A percentile compares a stretch with the other conserved stretches of the same genome.
Evolutionary conservation across 2,797 vertebrate genomes (phyloP).

Genomic region (Scleropages formosus): DNA sequence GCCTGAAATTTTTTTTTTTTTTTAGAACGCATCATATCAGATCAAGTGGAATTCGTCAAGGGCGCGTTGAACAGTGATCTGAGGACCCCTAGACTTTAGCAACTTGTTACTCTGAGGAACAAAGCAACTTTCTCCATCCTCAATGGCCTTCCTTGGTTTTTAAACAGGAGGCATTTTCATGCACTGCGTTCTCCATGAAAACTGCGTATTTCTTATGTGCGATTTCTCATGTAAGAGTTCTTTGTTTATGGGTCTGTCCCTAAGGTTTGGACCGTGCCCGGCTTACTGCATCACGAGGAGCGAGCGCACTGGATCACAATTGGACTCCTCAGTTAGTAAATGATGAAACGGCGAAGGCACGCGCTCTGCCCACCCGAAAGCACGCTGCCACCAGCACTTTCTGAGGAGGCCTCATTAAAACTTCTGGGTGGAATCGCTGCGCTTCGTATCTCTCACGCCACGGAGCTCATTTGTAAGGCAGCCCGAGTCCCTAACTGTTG

Average conservation of each 20-base stretch:
- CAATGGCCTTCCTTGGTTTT: conserved; percentile 33
- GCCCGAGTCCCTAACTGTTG: conserved; percentile 60
- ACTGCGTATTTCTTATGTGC: not conserved
- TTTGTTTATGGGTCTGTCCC: not conserved
- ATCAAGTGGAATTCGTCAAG: conserved; percentile 56
- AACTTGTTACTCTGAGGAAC: not conserved
- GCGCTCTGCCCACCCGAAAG: conserved; percentile 22
- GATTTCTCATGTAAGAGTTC: not conserved
- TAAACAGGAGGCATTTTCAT: conserved; percentile 28
- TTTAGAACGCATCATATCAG: conserved; percentile 55
- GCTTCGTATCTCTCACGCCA: conserved; percentile 39
- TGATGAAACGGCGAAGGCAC: conserved; percentile 48
- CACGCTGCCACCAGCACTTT: conserved; percentile 45
- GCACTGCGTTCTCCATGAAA: not conserved
- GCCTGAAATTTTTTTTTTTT: conserved; percentile 49
- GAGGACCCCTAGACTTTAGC: conserved; percentile 35
- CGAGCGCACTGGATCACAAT: conserved; percentile 12
- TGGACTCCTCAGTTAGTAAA: conserved; percentile 51
- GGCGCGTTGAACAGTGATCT: conserved; percentile 42
- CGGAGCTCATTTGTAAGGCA: conserved; percentile 64
- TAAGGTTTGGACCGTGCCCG: not conserved
- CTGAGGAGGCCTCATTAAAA: conserved; percentile 70
- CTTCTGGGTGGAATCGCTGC: conserved; percentile 50
- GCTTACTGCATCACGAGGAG: not conserved
- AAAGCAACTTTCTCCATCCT: not conserved